Conservation (phyloP, 2,888 invertebrate species). For the Hipparchia semele region DNA sequence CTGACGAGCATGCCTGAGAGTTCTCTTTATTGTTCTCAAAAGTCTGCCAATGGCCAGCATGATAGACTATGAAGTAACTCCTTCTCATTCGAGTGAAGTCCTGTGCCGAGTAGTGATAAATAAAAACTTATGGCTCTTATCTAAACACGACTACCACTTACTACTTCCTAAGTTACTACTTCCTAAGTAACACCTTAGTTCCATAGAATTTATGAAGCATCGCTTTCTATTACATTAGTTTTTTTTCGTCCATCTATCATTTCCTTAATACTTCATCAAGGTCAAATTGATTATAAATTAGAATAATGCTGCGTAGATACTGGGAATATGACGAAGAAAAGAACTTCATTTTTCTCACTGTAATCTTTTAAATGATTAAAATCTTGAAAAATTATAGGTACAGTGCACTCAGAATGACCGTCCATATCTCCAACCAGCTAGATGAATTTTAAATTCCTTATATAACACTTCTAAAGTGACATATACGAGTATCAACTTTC, state of each 20-base stretch:
- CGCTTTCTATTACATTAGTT: background rate
- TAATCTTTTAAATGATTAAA: background rate
- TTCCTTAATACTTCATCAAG: background rate
- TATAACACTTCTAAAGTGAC: constrained; percentile 40
- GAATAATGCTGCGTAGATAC: background rate
- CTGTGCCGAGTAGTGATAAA: no score
- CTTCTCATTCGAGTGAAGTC: no score
- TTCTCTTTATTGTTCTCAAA: no score
- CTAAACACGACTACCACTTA: no score
- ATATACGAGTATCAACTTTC: constrained; percentile 41
- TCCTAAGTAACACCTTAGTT: no score
- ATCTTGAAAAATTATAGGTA: constrained; percentile 6
- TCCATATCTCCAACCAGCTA: constrained; percentile 16
- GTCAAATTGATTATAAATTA: background rate
- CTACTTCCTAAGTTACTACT: no score
- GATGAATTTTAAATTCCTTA: constrained; percentile 25
- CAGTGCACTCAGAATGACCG: background rate
- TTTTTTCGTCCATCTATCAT: background rate
- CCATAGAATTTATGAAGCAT: no score
- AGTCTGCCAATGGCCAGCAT: no score
- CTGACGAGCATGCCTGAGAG: no score
- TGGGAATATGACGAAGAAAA: background rate
- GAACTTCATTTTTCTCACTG: background rate
- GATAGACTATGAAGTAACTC: no score
- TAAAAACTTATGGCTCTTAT: no score